phyloP scores from a whole-genome alignment of 2,113 vertebrate genomes.

The Halichoerus grypus region DNA sequence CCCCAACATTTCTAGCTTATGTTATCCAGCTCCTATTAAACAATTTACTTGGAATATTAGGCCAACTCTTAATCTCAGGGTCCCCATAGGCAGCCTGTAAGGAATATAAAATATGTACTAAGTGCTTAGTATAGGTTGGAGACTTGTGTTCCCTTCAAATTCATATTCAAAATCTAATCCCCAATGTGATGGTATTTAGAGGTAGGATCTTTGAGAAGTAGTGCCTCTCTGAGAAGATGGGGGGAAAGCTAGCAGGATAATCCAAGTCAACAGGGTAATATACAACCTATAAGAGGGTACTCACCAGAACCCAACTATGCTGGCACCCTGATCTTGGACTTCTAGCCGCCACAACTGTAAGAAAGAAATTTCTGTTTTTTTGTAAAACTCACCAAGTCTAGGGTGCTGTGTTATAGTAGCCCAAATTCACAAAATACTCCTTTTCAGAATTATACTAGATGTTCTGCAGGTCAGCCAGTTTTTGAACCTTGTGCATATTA shows the following conservation, averaged over 20 bases:
- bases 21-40: neutral
- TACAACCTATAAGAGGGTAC: neutral
- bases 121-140: neutral
- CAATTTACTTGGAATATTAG: neutral
- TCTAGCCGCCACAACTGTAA: neutral
- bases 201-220: neutral
- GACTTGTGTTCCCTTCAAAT: neutral
- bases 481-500: neutral
- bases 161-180: neutral
- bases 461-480: neutral
- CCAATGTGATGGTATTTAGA: neutral
- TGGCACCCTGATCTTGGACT: neutral
- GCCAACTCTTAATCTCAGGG: neutral
- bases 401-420: neutral
- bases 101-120: neutral
- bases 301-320: neutral
- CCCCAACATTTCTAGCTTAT: neutral
- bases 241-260: neutral
- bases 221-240: neutral
- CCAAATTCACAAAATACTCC: neutral
- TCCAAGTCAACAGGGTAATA: neutral
- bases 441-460: neutral
- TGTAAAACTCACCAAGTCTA: neutral
- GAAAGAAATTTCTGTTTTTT: neutral
- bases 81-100: neutral